Base-by-base conservation (phyloP, 2,888 invertebrate genomes). In the Apamea anceps region DNA sequence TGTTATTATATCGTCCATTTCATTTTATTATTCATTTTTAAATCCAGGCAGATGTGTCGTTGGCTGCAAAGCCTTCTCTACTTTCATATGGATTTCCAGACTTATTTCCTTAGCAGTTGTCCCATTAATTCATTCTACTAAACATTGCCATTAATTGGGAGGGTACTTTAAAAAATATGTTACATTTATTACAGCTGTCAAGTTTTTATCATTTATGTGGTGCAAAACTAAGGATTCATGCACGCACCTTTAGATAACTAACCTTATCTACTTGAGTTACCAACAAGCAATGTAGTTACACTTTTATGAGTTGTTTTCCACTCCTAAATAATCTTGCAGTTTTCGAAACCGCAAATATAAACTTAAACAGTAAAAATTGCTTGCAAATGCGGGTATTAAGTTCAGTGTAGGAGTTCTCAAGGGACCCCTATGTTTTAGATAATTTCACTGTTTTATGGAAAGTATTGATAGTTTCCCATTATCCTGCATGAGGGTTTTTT, bases 361-460 rank as follows among this genome's bases (percentile, higher is more conserved):
- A 86, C 51, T 74, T 25, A 77, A 86, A 81, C 84, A 88, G 80
- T 88, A 85, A 87, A 89, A 90, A 90, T 88, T 87, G 79, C 60
- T 66, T 79, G 75, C 77, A 84, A 90, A 94, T 94, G 94, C 94
- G 94, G 94, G 94, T 87, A 71, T 85, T 84, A 84, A 67, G 82
- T 84, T 76, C 71, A 63, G 79, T 51, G 68, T 67, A 82, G 83
- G 87, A 84, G 76, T 88, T 89, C 89, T 89, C 85, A 87, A 90
- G 88, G 88, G 85, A 88, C 95, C 95, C 96, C 90, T 92, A 95
- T 95, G 88, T 88, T 90, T 88, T 92, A 91, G 89, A 86, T 84
- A 91, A 91, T 92, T 93, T 91, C 89, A 93, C 90, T 93, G 93
- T 94, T 94, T 92, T 91, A 92, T 92, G 91, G 89, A 91, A 92